Base-by-base conservation (phyloP, 2,888 invertebrate genomes). In the Drosophila paucipuncta region DNA sequence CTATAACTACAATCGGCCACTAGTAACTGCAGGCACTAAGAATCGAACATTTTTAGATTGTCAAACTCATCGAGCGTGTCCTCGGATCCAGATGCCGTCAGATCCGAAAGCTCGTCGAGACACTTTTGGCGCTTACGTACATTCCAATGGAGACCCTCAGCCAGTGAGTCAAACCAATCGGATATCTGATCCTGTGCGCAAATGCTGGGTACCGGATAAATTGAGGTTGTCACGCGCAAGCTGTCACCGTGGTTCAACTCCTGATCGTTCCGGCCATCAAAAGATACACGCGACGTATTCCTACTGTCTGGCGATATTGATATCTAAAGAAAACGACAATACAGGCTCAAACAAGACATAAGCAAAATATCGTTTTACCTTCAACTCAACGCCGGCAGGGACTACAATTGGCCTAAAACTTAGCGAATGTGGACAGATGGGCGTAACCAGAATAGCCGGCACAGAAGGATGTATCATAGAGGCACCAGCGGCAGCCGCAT, bases 381-480 rank as follows among this genome's bases (percentile, higher is more conserved):
- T 98, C 31, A 98, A 95, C 93, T 99, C 98, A 0, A 99, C 98
- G 0, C 99, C 99, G 4, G 99, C 99, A 1, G 99, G 99, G 50
- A 99, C 98, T 31, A 99, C 98, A 85, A 99, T 99, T 49, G 99
- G 99, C 90, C 99, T 94, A 95, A 99, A 99, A 91, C 98, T 98
- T 70, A 99, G 94, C 41, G 99, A 99, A 94, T 99, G 99, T 6
- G 99, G 99, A 92, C 99, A 99, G 92, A 99, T 99, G 39, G 99
- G 99, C 4, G 98, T 98, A 63, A 99, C 97, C 97, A 99, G 97
- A 87, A 99, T 98, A 43, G 99, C 98, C 13, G 99, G 99, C 60
- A 99, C 99, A 47, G 97, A 98, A 5, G 99, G 99, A 94, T 99
- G 99, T 91, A 99, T 98, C 98, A 99, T 99, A 63, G 98, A 98